Evolutionary conservation across 2,888 invertebrate species (phyloP).

Genomic region (Sinopyrophorus schimmeli): DNA sequence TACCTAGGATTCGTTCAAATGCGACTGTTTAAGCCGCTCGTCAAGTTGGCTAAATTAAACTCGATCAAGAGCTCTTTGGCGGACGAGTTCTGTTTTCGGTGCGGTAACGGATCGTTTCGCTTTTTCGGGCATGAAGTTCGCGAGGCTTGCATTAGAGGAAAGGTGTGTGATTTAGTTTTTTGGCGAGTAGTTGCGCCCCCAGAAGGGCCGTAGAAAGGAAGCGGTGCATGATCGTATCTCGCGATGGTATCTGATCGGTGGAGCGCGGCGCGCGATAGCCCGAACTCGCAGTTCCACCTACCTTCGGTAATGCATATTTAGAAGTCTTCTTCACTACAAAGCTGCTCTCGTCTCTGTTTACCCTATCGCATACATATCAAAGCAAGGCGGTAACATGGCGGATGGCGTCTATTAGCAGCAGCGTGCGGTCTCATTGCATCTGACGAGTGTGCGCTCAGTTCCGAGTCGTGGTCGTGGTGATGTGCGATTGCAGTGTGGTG

Average conservation of each 20-base stretch:
- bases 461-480: slow-evolving; percentile 44
- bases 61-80: too few relatives aligned
- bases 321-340: slow-evolving; percentile 34
- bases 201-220: too few relatives aligned
- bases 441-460: slow-evolving; percentile 45
- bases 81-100: too few relatives aligned
- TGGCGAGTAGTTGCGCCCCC: too few relatives aligned
- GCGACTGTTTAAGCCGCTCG: too few relatives aligned
- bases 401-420: slow-evolving; percentile 48
- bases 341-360: slow-evolving; percentile 42
- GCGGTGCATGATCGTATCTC: slow-evolving; percentile 6
- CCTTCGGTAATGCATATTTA: slow-evolving; percentile 33
- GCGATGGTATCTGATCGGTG: slow-evolving; percentile 19
- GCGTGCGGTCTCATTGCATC: slow-evolving; percentile 45
- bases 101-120: too few relatives aligned
- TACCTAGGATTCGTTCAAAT: slow-evolving; percentile 35
- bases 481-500: slow-evolving; percentile 41
- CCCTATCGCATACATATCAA: slow-evolving; percentile 45
- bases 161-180: too few relatives aligned
- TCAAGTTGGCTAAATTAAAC: too few relatives aligned
- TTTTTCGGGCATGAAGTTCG: too few relatives aligned
- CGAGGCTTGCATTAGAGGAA: too few relatives aligned
- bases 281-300: slow-evolving; percentile 32
- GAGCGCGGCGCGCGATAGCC: slow-evolving; percentile 26
- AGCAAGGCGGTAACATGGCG: slow-evolving; percentile 47